Evolutionary conservation across 92 coral and sea anemone genomes (phyloP), one percentile per base, ranked within the genome.

Genomic region (Bergia sp.): DNA sequence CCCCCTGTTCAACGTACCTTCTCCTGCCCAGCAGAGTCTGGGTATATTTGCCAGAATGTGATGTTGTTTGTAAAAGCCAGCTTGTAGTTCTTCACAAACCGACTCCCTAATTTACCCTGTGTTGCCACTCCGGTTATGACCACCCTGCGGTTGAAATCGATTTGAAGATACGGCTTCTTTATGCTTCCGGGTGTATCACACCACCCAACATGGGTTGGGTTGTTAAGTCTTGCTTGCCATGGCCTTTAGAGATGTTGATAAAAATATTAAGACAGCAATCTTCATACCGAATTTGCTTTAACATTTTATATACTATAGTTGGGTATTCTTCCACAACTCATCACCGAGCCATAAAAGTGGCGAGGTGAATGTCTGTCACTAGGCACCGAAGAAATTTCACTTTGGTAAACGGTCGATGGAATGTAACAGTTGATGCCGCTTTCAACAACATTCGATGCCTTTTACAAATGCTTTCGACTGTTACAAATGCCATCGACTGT

Each of bases 81-180:
- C 42, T 45, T 43, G 87, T 84, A 84, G 23, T 44, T 84, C 44
- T 71, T 84, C 40, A 84, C 87, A 47, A 71, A 47, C 44, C 87
- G 66, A 84, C 7, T 39, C 29, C 79, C 87, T 12, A 49, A 6
- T 47, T 47, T 69, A 7, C 91, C 91, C 61, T 89, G 91, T 41
- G 91, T 89, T 20, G 91, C 91, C n/a, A 89, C 82, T 43, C 89
- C 91, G 37, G 91, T 89, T 20, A 89, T 38, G 49, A 75, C 37
- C 4, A 89, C 85, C 13, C n/a, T 76, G 37, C 74, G 74, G 49
- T 53, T 36, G 29, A 89, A 89, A 37, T 89, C 89, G 39, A 89
- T 86, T 37, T 89, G 91, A 40, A 89, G 88, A 67, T 83, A 89
- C 3, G 87, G 29, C 29, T 4, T 79, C n/a, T 23, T 9, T 2